Conservation (phyloP, 2,888 invertebrate species). For the Bombylius major region DNA sequence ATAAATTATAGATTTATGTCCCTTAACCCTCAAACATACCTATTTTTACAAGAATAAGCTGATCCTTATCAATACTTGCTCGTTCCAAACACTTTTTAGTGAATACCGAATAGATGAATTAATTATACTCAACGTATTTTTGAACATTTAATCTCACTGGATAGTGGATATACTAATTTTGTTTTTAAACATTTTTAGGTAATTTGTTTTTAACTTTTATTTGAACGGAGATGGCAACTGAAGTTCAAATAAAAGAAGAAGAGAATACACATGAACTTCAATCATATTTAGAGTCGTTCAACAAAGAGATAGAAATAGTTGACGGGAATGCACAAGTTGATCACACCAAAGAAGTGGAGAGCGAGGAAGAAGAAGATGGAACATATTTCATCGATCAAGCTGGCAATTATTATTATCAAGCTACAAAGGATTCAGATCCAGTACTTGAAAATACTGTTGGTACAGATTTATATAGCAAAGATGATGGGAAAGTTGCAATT, state of each 20-base stretch:
- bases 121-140: too few species aligned
- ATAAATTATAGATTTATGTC: too few species aligned
- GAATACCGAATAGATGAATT: too few species aligned
- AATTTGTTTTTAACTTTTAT: too few species aligned
- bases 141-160: too few species aligned
- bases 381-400: slow-evolving; percentile 72
- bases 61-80: too few species aligned
- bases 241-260: slow-evolving; percentile 15
- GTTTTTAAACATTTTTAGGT: too few species aligned
- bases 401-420: slow-evolving; percentile 72
- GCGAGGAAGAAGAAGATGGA: slow-evolving; percentile 45
- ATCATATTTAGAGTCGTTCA: slow-evolving; percentile 67
- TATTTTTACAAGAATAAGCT: too few species aligned
- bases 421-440: slow-evolving; percentile 49
- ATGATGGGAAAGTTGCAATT: background rate
- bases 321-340: slow-evolving; percentile 7
- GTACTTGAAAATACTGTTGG: slow-evolving; percentile 35
- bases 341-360: slow-evolving; percentile 18
- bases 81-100: too few species aligned
- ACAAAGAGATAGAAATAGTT: slow-evolving; percentile 56
- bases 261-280: slow-evolving; percentile 44
- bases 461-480: background rate
- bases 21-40: too few species aligned
- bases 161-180: too few species aligned
- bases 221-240: too few species aligned